Conservation (phyloP, 1,140 invertebrate genomes). For the Polyergus mexicanus region DNA sequence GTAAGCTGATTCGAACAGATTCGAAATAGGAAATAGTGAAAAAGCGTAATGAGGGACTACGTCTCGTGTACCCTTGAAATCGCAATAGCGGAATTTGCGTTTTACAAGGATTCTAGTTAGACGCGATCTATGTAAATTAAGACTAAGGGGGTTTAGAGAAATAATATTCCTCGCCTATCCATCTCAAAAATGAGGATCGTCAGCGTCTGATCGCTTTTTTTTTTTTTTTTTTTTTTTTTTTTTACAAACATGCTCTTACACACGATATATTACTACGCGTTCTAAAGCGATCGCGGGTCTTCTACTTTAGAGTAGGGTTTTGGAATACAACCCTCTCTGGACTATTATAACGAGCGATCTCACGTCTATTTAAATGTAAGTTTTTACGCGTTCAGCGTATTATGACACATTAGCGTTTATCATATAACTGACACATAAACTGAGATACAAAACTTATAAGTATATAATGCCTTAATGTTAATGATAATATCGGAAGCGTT, state of each 20-base stretch:
- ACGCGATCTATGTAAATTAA: background rate
- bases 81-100: background rate
- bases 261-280: background rate
- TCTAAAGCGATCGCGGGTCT: background rate
- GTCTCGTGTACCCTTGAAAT: background rate
- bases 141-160: background rate
- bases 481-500: constrained; percentile 85
- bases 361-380: constrained; percentile 84
- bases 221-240: background rate
- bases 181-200: background rate
- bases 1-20: background rate
- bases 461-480: constrained; percentile 87
- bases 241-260: background rate
- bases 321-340: constrained; percentile 70
- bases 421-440: constrained; percentile 78
- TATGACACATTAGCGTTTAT: constrained; percentile 73
- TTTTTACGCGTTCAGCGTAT: constrained; percentile 82
- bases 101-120: background rate
- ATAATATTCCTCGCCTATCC: background rate
- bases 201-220: background rate
- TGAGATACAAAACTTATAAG: constrained; percentile 82
- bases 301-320: background rate
- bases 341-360: constrained; percentile 86
- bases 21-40: background rate
- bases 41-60: background rate